Percentiles rank a stretch among this genome's conserved stretches.
These are phyloP conservation scores for Drosophila malerkotliana DNA, from an alignment of 1,140 invertebrate species.

Conservation along the genomic window DNA sequence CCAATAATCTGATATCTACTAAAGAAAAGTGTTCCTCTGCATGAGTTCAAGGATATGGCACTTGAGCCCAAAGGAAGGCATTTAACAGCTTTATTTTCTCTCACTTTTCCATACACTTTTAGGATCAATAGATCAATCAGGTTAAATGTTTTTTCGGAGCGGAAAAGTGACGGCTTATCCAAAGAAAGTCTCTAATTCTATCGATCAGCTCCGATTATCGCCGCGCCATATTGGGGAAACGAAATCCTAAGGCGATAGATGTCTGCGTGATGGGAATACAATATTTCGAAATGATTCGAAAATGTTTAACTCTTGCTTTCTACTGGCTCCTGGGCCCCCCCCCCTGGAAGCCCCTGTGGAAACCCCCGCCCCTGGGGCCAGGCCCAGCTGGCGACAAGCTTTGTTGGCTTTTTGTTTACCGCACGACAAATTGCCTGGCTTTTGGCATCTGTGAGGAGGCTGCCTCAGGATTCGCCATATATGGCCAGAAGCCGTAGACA, in stretches of 20 bases:
- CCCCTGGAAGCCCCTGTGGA: constrained; percentile 1
- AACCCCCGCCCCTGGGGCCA: neutral
- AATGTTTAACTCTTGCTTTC: constrained; percentile 56
- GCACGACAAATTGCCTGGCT: constrained; percentile 78
- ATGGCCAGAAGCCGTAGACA: constrained; percentile 69
- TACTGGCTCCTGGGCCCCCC: constrained; percentile 27
- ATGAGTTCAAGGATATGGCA: no score
- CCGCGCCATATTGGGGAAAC: constrained; percentile 28
- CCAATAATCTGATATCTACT: no score
- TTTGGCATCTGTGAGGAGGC: constrained; percentile 64
- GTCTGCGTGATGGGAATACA: constrained; percentile 45
- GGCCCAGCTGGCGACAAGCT: constrained; percentile 52
- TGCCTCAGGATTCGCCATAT: constrained; percentile 66
- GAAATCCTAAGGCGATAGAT: constrained; percentile 42
- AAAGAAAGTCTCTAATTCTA: constrained; percentile 56
- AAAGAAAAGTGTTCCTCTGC: no score
- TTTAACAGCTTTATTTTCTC: constrained; percentile 10
- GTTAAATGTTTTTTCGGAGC: constrained; percentile 20
- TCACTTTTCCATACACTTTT: constrained; percentile 15
- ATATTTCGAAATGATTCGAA: constrained; percentile 34
- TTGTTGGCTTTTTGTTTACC: constrained; percentile 67
- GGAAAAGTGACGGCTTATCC: constrained; percentile 44
- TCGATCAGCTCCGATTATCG: constrained; percentile 53
- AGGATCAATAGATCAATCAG: constrained; percentile 32
- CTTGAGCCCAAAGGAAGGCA: neutral